phyloP scores from a whole-genome alignment of 2,888 invertebrate species.

The Anodontia alba region DNA sequence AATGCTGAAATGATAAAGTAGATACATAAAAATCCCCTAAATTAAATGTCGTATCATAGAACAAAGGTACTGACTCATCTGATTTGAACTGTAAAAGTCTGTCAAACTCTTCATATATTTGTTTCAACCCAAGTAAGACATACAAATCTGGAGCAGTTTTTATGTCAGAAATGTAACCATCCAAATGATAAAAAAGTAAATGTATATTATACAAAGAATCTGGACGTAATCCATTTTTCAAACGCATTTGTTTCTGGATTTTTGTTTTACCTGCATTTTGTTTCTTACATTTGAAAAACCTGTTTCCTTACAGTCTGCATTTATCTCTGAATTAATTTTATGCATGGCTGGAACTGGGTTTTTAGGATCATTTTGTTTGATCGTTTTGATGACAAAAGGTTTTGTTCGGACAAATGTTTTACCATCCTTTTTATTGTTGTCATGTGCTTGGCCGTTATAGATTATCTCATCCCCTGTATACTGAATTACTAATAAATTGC shows the following conservation, averaged over 20 bases:
- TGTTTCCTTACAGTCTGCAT: not conserved
- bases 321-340: not conserved
- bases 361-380: not conserved
- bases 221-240: not conserved
- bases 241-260: not conserved
- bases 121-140: not conserved
- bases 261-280: not conserved
- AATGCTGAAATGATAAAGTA: not conserved
- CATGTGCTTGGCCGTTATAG: not conserved
- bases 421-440: not conserved
- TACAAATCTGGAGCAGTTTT: constrained; percentile 13
- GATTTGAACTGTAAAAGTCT: constrained; percentile 14
- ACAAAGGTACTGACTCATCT: constrained; percentile 8
- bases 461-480: not conserved
- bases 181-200: constrained; percentile 13
- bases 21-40: not conserved
- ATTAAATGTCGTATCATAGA: constrained; percentile 29
- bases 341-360: not conserved
- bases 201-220: constrained; percentile 14
- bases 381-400: not conserved
- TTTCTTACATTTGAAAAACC: not conserved
- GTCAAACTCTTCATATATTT: not conserved
- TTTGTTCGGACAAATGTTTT: not conserved
- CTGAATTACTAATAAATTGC: not conserved
- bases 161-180: constrained; percentile 15